Percentiles rank a stretch among this genome's conserved stretches.
These are phyloP conservation scores for Hyles vespertilio DNA, from an alignment of 1,140 invertebrate genomes.

Conservation along the genomic window DNA sequence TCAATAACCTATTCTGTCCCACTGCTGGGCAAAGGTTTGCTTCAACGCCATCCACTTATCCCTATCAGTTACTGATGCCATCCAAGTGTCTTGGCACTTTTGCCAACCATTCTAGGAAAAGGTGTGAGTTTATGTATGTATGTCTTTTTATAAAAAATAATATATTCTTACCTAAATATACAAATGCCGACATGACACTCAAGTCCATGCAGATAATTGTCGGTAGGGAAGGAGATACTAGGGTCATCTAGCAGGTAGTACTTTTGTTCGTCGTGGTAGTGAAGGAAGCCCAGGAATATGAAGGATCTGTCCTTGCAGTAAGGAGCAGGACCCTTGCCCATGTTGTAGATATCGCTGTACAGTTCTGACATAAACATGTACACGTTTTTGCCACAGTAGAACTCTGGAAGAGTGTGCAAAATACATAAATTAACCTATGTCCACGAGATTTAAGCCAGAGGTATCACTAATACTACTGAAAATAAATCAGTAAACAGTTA, in stretches of 20 bases:
- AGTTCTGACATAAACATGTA: constrained; percentile 58
- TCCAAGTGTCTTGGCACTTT: too few relatives aligned
- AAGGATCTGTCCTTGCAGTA: constrained; percentile 61
- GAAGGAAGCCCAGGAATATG: constrained; percentile 59
- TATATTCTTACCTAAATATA: constrained; percentile 49
- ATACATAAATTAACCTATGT: too few relatives aligned
- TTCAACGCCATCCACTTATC: too few relatives aligned
- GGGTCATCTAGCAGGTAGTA: constrained; percentile 65
- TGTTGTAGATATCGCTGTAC: constrained; percentile 62
- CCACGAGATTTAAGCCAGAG: too few relatives aligned
- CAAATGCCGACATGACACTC: constrained; percentile 62
- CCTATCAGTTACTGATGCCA: too few relatives aligned
- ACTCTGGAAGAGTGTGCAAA: constrained; percentile 32
- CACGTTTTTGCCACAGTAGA: constrained; percentile 61
- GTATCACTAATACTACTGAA: too few relatives aligned
- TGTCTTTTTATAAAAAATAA: too few relatives aligned
- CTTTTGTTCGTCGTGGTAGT: constrained; percentile 58
- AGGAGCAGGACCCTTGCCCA: constrained; percentile 50
- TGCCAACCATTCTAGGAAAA: too few relatives aligned
- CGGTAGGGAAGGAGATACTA: constrained; percentile 55
- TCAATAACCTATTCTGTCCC: too few relatives aligned
- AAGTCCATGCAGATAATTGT: constrained; percentile 60
- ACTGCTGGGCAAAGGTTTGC: too few relatives aligned
- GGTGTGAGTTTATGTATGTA: too few relatives aligned
- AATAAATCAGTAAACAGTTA: too few relatives aligned